A percentile compares a stretch with the other conserved stretches of the same genome.
These are phyloP conservation scores for Clunio marinus DNA, from an alignment of 2,888 invertebrate species.

Conservation along the genomic window DNA sequence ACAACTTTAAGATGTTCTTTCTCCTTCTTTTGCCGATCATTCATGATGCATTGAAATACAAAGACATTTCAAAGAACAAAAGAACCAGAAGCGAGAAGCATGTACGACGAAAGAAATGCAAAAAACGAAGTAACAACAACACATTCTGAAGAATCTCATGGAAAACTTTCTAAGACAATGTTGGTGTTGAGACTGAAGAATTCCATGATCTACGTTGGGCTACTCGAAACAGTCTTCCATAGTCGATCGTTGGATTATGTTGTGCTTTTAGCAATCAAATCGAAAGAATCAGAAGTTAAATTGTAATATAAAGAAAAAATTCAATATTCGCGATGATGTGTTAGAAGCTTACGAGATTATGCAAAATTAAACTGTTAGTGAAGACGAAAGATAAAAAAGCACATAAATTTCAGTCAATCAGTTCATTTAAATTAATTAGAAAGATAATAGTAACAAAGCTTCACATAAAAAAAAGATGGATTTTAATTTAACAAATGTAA, in stretches of 20 bases:
- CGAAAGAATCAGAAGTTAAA: not conserved
- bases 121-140: not conserved
- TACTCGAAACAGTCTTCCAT: conserved; percentile 34
- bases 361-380: not conserved
- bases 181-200: conserved; percentile 26
- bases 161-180: conserved; percentile 37
- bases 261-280: conserved; percentile 1
- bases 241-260: conserved; percentile 16
- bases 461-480: conserved; percentile 21
- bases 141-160: conserved; percentile 36
- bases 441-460: not conserved
- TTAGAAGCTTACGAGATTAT: not conserved
- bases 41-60: conserved; percentile 1
- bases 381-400: not conserved
- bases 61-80: conserved; percentile 25
- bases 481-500: conserved; percentile 39
- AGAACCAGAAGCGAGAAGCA: conserved; percentile 26
- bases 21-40: not conserved
- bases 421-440: not conserved
- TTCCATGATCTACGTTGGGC: conserved; percentile 3
- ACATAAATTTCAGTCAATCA: not conserved
- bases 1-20: conserved; percentile 5
- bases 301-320: too few relatives aligned
- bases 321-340: not conserved
- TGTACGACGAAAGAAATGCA: conserved; percentile 18